A percentile compares a stretch with the other conserved stretches of the same genome.
phyloP scores from a whole-genome alignment of 2,797 vertebrate species.

The Peromyscus melanophrys region DNA sequence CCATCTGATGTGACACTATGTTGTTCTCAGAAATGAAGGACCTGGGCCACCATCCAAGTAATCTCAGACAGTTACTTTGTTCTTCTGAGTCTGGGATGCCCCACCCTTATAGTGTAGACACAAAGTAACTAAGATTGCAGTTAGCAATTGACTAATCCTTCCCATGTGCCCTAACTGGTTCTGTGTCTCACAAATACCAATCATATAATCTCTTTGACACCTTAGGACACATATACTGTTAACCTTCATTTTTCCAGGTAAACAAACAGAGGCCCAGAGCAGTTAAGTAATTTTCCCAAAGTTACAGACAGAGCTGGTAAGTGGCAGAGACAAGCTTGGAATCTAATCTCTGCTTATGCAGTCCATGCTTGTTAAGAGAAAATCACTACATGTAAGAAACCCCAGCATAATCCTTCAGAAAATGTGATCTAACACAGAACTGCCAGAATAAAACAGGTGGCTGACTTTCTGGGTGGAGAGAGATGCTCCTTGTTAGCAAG shows the following conservation, averaged over 20 bases:
- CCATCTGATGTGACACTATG: not conserved
- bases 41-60: not conserved
- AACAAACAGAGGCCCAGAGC: not conserved
- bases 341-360: not conserved
- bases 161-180: not conserved
- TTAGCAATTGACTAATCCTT: not conserved
- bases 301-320: constrained; percentile 26
- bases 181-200: not conserved
- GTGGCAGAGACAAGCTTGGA: constrained; percentile 23
- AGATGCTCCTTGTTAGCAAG: not conserved
- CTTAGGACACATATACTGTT: not conserved
- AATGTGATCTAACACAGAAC: not conserved
- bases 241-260: not conserved
- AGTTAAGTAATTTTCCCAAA: constrained; percentile 31
- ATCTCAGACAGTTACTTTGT: not conserved
- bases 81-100: not conserved
- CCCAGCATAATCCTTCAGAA: not conserved
- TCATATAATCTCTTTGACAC: not conserved
- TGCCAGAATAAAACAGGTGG: not conserved
- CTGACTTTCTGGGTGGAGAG: not conserved
- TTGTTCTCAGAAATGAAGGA: not conserved
- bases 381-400: not conserved
- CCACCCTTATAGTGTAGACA: not conserved
- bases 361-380: not conserved
- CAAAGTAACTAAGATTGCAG: not conserved